These are phyloP conservation scores for Branchinecta lindahli DNA, from an alignment of 1,140 invertebrate genomes.

Conservation along the genomic window DNA sequence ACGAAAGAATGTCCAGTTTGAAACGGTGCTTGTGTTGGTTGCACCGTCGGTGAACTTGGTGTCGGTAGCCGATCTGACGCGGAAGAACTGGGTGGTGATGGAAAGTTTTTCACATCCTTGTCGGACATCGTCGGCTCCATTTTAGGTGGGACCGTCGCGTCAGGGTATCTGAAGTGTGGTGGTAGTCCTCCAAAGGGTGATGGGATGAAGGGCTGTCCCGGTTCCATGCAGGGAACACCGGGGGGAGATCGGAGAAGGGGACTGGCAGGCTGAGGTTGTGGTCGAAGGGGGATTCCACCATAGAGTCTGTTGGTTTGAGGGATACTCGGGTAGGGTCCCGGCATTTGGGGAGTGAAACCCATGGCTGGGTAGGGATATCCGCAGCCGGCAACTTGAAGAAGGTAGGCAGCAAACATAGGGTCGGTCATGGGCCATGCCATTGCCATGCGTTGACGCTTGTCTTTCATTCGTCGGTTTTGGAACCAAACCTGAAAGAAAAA, in stretches of 20 bases:
- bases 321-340: slow-evolving; percentile 20
- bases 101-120: slow-evolving; percentile 8
- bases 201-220: slow-evolving; percentile 10
- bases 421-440: slow-evolving; percentile 90
- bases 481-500: slow-evolving; percentile 77
- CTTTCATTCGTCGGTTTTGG: slow-evolving; percentile 98
- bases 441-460: slow-evolving; percentile 83
- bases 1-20: background rate
- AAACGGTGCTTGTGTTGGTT: background rate
- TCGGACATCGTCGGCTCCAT: background rate
- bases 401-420: slow-evolving; percentile 73
- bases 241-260: slow-evolving; percentile 20
- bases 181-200: slow-evolving; percentile 17
- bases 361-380: slow-evolving; percentile 28
- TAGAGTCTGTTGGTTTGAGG: slow-evolving; percentile 22
- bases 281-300: slow-evolving; percentile 20
- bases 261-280: slow-evolving; percentile 21
- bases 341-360: slow-evolving; percentile 21
- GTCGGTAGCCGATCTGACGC: slow-evolving; percentile 7
- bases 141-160: background rate
- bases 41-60: background rate
- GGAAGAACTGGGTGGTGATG: background rate
- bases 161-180: slow-evolving; percentile 13
- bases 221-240: slow-evolving; percentile 9
- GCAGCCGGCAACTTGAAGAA: slow-evolving; percentile 65